Evolutionary conservation across 2,797 vertebrate genomes (phyloP).

Genomic region (Psittacula derbiana): DNA sequence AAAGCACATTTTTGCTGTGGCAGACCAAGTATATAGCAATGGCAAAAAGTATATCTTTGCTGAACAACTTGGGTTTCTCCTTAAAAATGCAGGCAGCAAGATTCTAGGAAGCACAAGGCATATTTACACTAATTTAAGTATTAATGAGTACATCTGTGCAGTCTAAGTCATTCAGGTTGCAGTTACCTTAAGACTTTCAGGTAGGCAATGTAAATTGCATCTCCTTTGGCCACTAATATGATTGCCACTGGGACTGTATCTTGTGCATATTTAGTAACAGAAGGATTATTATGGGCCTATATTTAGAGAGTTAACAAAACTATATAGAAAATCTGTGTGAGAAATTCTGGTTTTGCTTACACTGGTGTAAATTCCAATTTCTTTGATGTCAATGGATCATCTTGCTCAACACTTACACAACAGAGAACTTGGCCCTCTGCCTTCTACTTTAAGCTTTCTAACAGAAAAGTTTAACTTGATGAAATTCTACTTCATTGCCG

Average conservation of each 20-base stretch:
- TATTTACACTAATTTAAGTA: background rate
- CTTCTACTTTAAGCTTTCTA: conserved; percentile 25
- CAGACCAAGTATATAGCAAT: background rate
- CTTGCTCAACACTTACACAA: background rate
- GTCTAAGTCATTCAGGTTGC: background rate
- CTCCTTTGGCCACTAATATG: background rate
- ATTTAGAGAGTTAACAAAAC: background rate
- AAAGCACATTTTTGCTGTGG: background rate
- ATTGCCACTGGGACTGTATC: background rate
- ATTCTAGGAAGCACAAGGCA: background rate
- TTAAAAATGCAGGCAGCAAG: background rate
- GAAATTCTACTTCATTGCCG: background rate
- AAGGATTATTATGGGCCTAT: background rate
- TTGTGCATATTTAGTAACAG: background rate
- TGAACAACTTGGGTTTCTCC: background rate
- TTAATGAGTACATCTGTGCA: background rate
- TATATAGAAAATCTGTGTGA: background rate
- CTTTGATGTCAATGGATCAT: background rate
- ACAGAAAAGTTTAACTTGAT: background rate
- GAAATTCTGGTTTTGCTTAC: background rate
- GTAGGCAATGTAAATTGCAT: background rate
- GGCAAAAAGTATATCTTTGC: background rate
- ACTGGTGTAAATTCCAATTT: background rate
- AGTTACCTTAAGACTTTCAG: background rate
- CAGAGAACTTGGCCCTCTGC: background rate